These are phyloP conservation scores for Oscheius onirici DNA, from an alignment of 2,888 invertebrate genomes.

Conservation along the genomic window DNA sequence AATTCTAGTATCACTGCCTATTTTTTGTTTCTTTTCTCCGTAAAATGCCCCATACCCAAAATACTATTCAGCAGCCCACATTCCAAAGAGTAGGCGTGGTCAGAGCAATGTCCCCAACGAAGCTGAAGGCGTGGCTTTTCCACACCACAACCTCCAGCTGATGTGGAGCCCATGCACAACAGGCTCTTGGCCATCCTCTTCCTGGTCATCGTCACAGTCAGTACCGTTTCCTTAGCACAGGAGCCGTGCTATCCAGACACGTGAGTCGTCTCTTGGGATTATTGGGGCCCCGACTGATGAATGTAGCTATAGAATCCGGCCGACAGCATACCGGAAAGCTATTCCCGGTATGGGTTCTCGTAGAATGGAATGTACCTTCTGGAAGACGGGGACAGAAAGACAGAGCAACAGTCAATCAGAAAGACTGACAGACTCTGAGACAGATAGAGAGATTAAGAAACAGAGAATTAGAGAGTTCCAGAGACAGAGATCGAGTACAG, in stretches of 20 bases:
- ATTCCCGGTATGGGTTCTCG: no score
- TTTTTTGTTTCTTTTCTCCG: no score
- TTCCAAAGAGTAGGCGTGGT: conserved; percentile 4
- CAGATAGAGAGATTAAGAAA: no score
- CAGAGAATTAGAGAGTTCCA: no score
- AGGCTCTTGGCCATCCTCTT: conserved; percentile 27
- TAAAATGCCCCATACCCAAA: no score
- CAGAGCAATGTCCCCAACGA: background rate
- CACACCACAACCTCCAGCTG: conserved; percentile 8
- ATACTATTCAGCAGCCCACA: background rate
- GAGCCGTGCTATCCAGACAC: conserved; percentile 44
- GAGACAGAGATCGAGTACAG: no score
- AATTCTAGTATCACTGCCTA: no score
- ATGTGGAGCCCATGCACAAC: conserved; percentile 27
- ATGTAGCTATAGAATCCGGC: background rate
- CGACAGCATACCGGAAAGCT: background rate
- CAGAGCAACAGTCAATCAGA: no score
- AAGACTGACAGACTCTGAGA: no score
- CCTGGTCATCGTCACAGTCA: background rate
- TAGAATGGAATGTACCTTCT: no score
- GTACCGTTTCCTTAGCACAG: conserved; percentile 30
- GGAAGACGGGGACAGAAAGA: no score
- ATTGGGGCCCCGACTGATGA: background rate
- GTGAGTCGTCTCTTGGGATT: conserved; percentile 30
- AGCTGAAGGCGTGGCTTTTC: background rate